These are phyloP conservation scores for Leptestheria dahalacensis DNA, from an alignment of 1,140 invertebrate genomes.

Conservation along the genomic window DNA sequence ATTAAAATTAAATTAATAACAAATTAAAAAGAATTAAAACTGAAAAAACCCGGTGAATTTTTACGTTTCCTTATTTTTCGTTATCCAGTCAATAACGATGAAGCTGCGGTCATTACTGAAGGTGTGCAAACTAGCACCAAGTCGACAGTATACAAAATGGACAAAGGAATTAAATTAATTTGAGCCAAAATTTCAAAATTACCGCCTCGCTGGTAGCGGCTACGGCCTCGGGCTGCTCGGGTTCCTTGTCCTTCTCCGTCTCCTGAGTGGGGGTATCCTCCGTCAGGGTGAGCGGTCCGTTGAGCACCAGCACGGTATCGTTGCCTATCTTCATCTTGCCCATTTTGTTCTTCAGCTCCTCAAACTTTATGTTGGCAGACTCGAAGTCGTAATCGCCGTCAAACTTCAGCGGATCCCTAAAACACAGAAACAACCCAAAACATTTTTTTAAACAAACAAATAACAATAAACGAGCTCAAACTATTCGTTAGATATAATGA, in stretches of 20 bases:
- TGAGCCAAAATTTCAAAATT: constrained; percentile 24
- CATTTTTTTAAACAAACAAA: constrained; percentile 14
- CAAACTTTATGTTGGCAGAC: constrained; percentile 88
- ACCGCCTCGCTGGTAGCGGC: constrained; percentile 51
- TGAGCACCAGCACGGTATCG: constrained; percentile 28
- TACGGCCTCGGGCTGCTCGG: constrained; percentile 60
- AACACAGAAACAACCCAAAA: neutral
- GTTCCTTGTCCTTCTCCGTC: constrained; percentile 62
- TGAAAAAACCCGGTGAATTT: too few species aligned
- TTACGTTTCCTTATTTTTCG: too few species aligned
- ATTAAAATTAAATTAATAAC: too few species aligned
- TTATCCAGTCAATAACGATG: too few species aligned
- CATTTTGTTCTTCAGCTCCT: constrained; percentile 71
- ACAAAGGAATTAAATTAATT: too few species aligned
- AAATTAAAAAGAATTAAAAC: too few species aligned
- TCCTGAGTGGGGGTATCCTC: too few species aligned
- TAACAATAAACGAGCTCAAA: neutral
- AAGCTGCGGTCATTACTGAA: too few species aligned
- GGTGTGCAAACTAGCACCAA: too few species aligned
- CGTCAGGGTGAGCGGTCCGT: constrained; percentile 11
- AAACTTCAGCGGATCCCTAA: constrained; percentile 70
- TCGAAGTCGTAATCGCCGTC: constrained; percentile 96
- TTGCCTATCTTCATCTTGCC: constrained; percentile 64
- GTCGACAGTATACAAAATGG: too few species aligned
- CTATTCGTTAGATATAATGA: neutral